Conservation (phyloP, 2,797 vertebrate genomes). For the Odontamblyopus lacepedii region DNA sequence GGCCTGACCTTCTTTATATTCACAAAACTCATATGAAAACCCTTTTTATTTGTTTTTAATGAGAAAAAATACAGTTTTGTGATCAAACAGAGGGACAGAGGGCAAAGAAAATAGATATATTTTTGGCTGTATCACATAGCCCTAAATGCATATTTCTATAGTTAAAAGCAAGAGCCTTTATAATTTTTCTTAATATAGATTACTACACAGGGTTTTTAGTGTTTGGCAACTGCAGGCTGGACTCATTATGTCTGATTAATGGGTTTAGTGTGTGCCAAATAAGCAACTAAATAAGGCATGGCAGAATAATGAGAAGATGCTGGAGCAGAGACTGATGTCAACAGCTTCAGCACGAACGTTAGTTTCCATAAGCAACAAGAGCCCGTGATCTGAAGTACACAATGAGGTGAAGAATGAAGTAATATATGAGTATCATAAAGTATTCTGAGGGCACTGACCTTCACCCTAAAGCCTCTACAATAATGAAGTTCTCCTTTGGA, state of each 20-base stretch:
- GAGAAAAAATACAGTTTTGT: too few relatives aligned
- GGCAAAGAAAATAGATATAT: too few relatives aligned
- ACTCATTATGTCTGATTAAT: conserved; percentile 11
- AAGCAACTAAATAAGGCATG: conserved; percentile 3
- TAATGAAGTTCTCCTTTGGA: conserved; percentile 24
- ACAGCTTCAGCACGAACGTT: not conserved
- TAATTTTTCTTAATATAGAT: not conserved
- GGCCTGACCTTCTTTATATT: too few relatives aligned
- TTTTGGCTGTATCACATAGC: not conserved
- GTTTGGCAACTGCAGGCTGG: conserved; percentile 1
- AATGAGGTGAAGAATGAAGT: not conserved
- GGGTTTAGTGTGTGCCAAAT: not conserved
- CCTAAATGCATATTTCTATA: not conserved
- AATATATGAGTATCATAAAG: not conserved
- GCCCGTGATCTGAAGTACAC: not conserved
- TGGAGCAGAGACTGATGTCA: not conserved
- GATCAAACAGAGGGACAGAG: too few relatives aligned
- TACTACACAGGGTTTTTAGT: conserved; percentile 3
- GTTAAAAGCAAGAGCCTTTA: not conserved
- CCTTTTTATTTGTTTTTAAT: too few relatives aligned
- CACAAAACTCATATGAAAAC: too few relatives aligned
- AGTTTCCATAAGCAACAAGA: not conserved
- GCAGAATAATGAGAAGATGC: conserved; percentile 9
- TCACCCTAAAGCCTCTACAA: conserved; percentile 15
- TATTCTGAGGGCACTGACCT: conserved; percentile 13